These are phyloP conservation scores for Pachymerium ferrugineum DNA, from an alignment of 2,888 invertebrate species.

Conservation along the genomic window DNA sequence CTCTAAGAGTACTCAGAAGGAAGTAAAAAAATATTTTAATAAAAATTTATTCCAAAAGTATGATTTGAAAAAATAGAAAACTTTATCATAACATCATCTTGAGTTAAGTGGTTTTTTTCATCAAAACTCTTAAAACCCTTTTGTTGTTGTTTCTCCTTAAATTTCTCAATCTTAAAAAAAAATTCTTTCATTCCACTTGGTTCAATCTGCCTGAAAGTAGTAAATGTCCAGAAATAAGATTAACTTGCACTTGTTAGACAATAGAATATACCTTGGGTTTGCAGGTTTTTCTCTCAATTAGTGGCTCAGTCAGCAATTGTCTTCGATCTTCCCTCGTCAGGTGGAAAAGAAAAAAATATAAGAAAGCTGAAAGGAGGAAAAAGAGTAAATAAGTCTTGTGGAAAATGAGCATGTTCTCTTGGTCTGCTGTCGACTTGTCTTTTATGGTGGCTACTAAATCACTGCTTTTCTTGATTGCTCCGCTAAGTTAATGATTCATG, in stretches of 20 bases:
- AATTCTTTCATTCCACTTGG: no score
- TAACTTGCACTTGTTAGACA: not conserved
- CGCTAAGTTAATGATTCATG: constrained; percentile 12
- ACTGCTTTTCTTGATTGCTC: constrained; percentile 15
- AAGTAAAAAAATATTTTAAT: no score
- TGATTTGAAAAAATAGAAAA: no score
- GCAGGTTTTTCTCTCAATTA: constrained; percentile 6
- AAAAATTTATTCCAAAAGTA: no score
- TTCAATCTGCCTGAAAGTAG: not conserved
- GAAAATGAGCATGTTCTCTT: constrained; percentile 12
- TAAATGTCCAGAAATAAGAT: not conserved
- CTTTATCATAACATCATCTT: no score
- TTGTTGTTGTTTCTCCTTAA: no score
- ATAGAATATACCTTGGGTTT: not conserved
- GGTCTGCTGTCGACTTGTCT: constrained; percentile 9
- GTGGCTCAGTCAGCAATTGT: not conserved
- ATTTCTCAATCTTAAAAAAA: no score
- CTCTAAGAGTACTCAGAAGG: no score
- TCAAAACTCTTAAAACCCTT: no score
- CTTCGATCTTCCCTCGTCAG: not conserved
- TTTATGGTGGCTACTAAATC: constrained; percentile 18
- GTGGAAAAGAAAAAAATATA: not conserved
- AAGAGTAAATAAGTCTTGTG: constrained; percentile 17
- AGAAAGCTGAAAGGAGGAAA: not conserved
- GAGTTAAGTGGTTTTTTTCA: no score